Conservation (phyloP, 2,797 vertebrate species). For the Streptopelia turtur region DNA sequence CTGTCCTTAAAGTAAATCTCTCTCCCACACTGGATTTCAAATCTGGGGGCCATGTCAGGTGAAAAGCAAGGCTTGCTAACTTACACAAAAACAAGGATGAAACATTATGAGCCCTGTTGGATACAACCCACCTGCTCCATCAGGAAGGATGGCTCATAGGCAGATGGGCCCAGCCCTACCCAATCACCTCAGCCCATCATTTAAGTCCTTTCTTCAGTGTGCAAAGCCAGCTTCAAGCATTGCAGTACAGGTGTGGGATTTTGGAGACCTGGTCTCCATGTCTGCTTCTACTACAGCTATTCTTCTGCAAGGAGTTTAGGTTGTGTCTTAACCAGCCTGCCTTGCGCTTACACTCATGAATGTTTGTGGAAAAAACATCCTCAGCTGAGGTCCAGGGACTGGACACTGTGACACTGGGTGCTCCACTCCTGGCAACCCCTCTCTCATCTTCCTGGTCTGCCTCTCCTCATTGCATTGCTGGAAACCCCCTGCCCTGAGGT, state of each 20-base stretch:
- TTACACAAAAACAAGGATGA: not conserved
- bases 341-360: not conserved
- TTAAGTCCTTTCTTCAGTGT: not conserved
- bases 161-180: not conserved
- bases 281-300: not conserved
- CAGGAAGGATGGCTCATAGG: not conserved
- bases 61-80: not conserved
- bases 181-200: not conserved
- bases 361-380: not conserved
- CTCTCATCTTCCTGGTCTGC: not conserved
- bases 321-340: not conserved
- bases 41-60: not conserved
- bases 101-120: not conserved
- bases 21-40: not conserved
- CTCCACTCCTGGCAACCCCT: not conserved
- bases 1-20: not conserved
- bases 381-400: not conserved
- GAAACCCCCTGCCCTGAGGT: not conserved
- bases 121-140: not conserved
- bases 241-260: not conserved
- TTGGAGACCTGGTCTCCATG: not conserved
- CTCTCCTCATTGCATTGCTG: not conserved
- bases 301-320: not conserved
- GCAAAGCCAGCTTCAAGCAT: not conserved
- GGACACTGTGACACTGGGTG: rapidly evolving